Evolutionary conservation across 1,140 invertebrate genomes (phyloP).

Genomic region (Camponotus vicinus): DNA sequence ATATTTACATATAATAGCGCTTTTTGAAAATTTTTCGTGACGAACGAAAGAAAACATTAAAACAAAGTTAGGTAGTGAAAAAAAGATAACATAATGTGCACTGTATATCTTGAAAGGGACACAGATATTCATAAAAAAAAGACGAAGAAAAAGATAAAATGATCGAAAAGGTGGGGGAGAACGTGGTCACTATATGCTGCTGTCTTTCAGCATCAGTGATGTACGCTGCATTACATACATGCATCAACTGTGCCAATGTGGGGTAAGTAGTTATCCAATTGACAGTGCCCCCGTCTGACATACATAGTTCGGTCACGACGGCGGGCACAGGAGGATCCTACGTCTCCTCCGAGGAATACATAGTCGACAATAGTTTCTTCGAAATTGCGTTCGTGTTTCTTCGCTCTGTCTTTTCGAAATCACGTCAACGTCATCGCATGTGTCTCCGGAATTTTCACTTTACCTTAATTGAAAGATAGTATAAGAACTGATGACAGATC

Average conservation of each 20-base stretch:
- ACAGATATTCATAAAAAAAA: background rate
- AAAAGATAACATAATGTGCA: background rate
- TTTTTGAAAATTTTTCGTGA: background rate
- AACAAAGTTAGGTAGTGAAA: background rate
- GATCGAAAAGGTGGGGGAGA: slow-evolving; percentile 35
- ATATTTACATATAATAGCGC: no score
- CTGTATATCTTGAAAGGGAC: background rate
- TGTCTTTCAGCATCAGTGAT: slow-evolving; percentile 53
- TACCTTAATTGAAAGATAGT: background rate
- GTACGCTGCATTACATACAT: slow-evolving; percentile 33
- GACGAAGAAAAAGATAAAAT: slow-evolving; percentile 18
- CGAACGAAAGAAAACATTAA: background rate
- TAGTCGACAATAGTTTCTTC: slow-evolving; percentile 38
- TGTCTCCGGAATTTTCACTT: background rate
- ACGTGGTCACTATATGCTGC: slow-evolving; percentile 13
- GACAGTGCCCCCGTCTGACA: slow-evolving; percentile 82
- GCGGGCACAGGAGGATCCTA: slow-evolving; percentile 82
- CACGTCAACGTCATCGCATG: background rate
- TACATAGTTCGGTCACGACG: slow-evolving; percentile 84
- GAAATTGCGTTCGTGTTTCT: slow-evolving; percentile 2
- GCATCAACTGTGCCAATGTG: slow-evolving; percentile 64
- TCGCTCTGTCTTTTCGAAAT: slow-evolving; percentile 10
- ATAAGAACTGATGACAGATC: background rate
- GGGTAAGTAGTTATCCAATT: slow-evolving; percentile 85
- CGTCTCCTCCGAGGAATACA: slow-evolving; percentile 70